Percentiles rank a stretch among this genome's conserved stretches.
phyloP scores from a whole-genome alignment of 2,888 invertebrate genomes.

The Agriotes lineatus region DNA sequence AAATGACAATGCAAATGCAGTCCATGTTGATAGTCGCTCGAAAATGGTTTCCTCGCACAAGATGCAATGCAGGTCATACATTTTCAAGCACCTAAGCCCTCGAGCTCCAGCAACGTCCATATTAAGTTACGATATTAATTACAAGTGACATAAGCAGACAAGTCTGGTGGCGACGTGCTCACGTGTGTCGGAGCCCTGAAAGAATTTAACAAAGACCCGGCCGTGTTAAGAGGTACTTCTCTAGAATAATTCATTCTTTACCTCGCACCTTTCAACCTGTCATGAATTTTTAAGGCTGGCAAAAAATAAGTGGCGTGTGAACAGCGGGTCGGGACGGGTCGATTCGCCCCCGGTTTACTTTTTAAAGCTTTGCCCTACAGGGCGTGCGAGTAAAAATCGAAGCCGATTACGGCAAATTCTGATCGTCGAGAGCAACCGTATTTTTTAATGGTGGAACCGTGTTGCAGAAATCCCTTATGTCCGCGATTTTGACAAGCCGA shows the following conservation, averaged over 20 bases:
- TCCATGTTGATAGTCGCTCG: background rate
- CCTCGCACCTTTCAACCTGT: slow-evolving; percentile 37
- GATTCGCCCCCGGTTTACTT: background rate
- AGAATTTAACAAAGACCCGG: slow-evolving; percentile 33
- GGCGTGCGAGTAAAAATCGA: background rate
- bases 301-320: slow-evolving; percentile 21
- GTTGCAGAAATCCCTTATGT: background rate
- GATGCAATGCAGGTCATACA: slow-evolving; percentile 23
- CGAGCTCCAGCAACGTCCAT: slow-evolving; percentile 31
- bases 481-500: background rate
- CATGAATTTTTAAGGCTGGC: slow-evolving; percentile 37
- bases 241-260: slow-evolving; percentile 38
- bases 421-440: background rate
- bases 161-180: slow-evolving; percentile 26
- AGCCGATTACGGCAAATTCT: background rate
- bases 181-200: slow-evolving; percentile 23
- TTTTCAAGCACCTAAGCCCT: slow-evolving; percentile 21
- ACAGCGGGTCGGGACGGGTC: background rate
- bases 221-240: slow-evolving; percentile 26
- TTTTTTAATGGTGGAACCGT: too few relatives aligned
- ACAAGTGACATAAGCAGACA: slow-evolving; percentile 41
- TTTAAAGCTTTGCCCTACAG: background rate
- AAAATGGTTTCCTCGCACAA: background rate
- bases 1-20: too few relatives aligned
- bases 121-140: slow-evolving; percentile 50